Percentiles rank a stretch among this genome's conserved stretches.
Evolutionary conservation across 2,888 invertebrate genomes (phyloP).

Genomic region (Dermolepida albohirtum): DNA sequence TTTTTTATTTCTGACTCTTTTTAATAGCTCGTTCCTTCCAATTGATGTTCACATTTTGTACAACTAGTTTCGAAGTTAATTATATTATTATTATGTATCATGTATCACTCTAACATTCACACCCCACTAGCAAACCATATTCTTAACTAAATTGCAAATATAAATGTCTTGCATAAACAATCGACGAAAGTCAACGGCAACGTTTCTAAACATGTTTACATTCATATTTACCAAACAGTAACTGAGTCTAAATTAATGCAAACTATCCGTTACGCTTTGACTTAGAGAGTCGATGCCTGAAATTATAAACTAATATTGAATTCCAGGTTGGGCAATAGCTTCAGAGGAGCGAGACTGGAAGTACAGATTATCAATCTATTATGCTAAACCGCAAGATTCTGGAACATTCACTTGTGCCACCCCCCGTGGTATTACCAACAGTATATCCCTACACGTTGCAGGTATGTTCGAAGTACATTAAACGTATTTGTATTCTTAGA

Average conservation of each 20-base stretch:
- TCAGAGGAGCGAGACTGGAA: slow-evolving; percentile 82
- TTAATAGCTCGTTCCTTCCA: too few species aligned
- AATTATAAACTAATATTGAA: slow-evolving; percentile 37
- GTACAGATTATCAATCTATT: slow-evolving; percentile 84
- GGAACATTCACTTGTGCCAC: slow-evolving; percentile 88
- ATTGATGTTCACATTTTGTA: too few species aligned
- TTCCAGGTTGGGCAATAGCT: slow-evolving; percentile 78
- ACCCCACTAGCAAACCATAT: too few species aligned
- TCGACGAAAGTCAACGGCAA: neutral
- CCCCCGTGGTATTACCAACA: slow-evolving; percentile 83
- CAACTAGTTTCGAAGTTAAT: too few species aligned
- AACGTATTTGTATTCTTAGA: too few species aligned
- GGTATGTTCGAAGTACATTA: slow-evolving; percentile 69
- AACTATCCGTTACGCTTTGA: slow-evolving; percentile 16
- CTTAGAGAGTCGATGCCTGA: slow-evolving; percentile 11
- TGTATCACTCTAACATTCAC: too few species aligned
- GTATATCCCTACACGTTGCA: slow-evolving; percentile 79
- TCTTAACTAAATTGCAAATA: neutral
- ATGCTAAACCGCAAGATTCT: slow-evolving; percentile 85
- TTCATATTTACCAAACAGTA: slow-evolving; percentile 11
- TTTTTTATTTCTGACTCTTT: too few species aligned
- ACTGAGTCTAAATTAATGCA: slow-evolving; percentile 1
- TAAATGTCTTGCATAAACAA: slow-evolving; percentile 5
- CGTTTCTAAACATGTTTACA: neutral
- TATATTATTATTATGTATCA: too few species aligned